phyloP scores from a whole-genome alignment of 1,140 invertebrate genomes.

The Brachionus sp. region DNA sequence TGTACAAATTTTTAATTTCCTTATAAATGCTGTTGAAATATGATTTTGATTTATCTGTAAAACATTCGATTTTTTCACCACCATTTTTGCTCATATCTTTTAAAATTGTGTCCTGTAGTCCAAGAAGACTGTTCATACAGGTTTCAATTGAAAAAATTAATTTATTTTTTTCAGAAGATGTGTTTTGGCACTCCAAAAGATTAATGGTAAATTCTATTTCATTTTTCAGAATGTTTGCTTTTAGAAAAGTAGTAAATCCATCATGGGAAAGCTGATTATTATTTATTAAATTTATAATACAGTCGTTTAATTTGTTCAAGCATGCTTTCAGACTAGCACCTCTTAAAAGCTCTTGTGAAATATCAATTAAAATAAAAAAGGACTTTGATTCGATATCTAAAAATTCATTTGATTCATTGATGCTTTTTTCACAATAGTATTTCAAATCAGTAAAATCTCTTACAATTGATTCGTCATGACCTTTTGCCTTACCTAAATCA shows the following conservation, averaged over 20 bases:
- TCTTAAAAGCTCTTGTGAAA: neutral
- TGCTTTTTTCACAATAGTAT: conserved; percentile 15
- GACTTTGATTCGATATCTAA: conserved; percentile 22
- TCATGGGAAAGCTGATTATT: neutral
- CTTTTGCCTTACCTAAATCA: conserved; percentile 29
- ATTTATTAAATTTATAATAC: neutral
- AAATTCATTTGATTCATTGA: conserved; percentile 13
- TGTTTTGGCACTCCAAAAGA: neutral
- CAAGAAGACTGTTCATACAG: neutral
- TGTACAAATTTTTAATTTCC: conserved; percentile 40
- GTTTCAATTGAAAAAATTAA: neutral
- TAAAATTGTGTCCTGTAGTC: neutral
- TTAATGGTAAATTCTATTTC: neutral
- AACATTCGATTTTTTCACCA: conserved; percentile 8
- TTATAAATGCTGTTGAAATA: conserved; percentile 18
- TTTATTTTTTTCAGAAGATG: neutral
- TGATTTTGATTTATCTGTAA: neutral
- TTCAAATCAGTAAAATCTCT: conserved; percentile 35
- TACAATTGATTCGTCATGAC: neutral
- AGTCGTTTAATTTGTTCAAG: neutral
- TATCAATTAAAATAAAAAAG: neutral
- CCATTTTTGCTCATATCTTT: neutral
- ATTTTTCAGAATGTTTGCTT: neutral
- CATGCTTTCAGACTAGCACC: neutral
- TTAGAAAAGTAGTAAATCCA: neutral